Evolutionary conservation across 1,140 invertebrate genomes (phyloP).

Genomic region (Nasonia vitripennis): DNA sequence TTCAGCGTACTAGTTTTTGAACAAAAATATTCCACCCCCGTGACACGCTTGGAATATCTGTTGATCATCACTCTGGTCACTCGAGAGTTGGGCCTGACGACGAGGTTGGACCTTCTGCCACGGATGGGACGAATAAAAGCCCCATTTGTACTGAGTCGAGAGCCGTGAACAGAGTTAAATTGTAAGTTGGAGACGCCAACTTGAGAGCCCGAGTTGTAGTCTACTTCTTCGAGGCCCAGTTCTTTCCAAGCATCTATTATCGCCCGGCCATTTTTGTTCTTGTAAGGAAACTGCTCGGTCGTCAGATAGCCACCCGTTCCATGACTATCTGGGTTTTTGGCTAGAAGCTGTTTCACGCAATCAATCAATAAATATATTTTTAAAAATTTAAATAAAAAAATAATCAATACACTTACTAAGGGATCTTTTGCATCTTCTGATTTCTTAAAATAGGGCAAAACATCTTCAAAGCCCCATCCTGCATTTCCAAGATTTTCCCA

Average conservation of each 20-base stretch:
- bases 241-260: constrained; percentile 1
- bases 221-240: not conserved
- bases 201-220: constrained; percentile 5
- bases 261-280: not conserved
- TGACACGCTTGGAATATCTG: not conserved
- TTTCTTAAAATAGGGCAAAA: constrained; percentile 28
- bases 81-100: not conserved
- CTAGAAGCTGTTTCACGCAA: not conserved
- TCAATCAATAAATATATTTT: not conserved
- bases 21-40: not conserved
- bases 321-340: not conserved
- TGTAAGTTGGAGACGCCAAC: not conserved
- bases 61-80: constrained; percentile 10
- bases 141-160: not conserved
- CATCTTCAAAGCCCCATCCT: constrained; percentile 4
- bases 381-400: not conserved
- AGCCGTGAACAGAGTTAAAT: not conserved
- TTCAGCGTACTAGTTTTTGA: not conserved
- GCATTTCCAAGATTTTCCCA: constrained; percentile 11
- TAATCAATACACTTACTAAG: not conserved
- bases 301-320: not conserved
- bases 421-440: constrained; percentile 22
- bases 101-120: not conserved
- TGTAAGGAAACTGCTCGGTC: not conserved
- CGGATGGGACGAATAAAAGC: constrained; percentile 22